Percentiles rank a stretch among this genome's conserved stretches.
Evolutionary conservation across 1,140 invertebrate genomes (phyloP).

Genomic region (Bombus impatiens): DNA sequence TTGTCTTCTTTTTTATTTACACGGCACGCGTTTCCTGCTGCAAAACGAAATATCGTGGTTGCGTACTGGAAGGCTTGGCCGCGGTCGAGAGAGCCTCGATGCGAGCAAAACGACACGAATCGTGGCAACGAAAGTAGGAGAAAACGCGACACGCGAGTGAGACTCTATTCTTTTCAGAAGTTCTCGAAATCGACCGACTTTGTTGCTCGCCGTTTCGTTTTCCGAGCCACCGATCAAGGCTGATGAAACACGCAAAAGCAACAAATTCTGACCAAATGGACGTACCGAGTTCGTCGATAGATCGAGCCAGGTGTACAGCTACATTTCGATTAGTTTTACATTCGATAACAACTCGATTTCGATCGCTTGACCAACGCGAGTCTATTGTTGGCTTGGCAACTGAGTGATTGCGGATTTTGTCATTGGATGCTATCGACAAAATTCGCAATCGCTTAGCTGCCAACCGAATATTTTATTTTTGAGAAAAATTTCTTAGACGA

Average conservation of each 20-base stretch:
- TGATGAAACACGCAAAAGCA: background rate
- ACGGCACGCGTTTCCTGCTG: background rate
- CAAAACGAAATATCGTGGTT: background rate
- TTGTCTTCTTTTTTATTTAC: background rate
- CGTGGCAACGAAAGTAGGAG: slow-evolving; percentile 54
- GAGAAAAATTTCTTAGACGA: too few relatives aligned
- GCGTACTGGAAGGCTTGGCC: background rate
- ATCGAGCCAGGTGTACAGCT: too few relatives aligned
- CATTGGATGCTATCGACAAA: too few relatives aligned
- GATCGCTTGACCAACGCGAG: too few relatives aligned
- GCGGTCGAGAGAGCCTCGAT: slow-evolving; percentile 26
- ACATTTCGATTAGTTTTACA: too few relatives aligned
- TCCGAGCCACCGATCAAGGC: background rate
- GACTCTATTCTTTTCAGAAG: background rate
- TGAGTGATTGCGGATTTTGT: too few relatives aligned
- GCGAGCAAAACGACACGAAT: slow-evolving; percentile 35
- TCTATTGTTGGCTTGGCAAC: too few relatives aligned
- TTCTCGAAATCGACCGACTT: slow-evolving; percentile 3
- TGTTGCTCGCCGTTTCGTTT: background rate
- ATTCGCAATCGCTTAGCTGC: too few relatives aligned
- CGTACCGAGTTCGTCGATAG: too few relatives aligned
- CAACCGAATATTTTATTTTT: too few relatives aligned
- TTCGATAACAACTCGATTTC: too few relatives aligned
- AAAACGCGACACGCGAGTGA: slow-evolving; percentile 18
- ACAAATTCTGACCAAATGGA: too few relatives aligned